Conservation (phyloP, 2,113 vertebrate species). For the Salvelinus namaycush region DNA sequence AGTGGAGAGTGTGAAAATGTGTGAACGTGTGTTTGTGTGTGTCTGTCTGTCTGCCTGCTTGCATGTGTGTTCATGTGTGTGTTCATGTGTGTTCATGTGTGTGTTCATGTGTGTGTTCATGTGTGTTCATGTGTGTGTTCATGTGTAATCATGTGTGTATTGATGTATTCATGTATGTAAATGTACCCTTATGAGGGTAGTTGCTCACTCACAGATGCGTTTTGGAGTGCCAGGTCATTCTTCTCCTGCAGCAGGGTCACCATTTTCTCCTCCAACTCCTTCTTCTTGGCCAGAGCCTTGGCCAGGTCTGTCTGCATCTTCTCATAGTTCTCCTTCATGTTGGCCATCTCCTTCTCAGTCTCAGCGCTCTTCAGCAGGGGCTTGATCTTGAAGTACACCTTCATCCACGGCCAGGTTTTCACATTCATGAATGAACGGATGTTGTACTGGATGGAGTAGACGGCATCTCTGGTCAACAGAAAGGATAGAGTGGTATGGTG, state of each 20-base stretch:
- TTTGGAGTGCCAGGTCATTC: neutral
- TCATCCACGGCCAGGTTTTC: constrained; percentile 82
- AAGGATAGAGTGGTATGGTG: neutral
- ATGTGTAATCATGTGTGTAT: too few species aligned
- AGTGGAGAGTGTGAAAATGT: too few species aligned
- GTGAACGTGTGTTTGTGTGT: too few species aligned
- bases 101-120: too few species aligned
- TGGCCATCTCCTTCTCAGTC: constrained; percentile 70
- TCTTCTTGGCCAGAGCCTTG: neutral
- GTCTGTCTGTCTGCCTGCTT: too few species aligned
- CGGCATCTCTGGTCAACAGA: constrained; percentile 1
- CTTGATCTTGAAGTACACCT: constrained; percentile 80
- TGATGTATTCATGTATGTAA: neutral
- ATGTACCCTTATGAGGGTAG: neutral
- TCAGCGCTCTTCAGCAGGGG: constrained; percentile 76
- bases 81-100: too few species aligned
- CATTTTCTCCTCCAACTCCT: constrained; percentile 4
- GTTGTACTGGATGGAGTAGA: constrained; percentile 12
- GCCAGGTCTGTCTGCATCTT: neutral
- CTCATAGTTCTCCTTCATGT: constrained; percentile 7
- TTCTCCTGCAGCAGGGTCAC: constrained; percentile 2
- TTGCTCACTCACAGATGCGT: neutral
- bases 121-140: too few species aligned
- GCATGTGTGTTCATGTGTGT: too few species aligned
- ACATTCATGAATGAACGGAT: constrained; percentile 41